Evolutionary conservation across 1,140 invertebrate genomes (phyloP).

Genomic region (Papilio aristodemus): DNA sequence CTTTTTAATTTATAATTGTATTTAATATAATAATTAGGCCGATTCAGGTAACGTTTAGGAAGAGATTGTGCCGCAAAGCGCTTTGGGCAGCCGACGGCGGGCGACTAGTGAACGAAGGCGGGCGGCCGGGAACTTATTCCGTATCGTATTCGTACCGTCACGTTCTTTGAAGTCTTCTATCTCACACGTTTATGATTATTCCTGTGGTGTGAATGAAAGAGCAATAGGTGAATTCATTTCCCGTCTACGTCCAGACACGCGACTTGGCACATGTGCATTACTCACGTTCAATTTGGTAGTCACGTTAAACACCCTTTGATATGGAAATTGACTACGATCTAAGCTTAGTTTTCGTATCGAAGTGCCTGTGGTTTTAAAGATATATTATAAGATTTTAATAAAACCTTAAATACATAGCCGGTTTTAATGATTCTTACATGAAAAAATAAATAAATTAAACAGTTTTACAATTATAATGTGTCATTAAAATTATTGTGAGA

Average conservation of each 20-base stretch:
- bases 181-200: conserved; percentile 33
- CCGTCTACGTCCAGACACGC: conserved; percentile 17
- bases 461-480: too few species aligned
- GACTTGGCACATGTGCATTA: conserved; percentile 20
- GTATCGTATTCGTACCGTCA: conserved; percentile 36
- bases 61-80: conserved; percentile 61
- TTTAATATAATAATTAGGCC: conserved; percentile 47
- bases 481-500: too few species aligned
- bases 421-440: too few species aligned
- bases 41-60: conserved; percentile 65
- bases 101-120: conserved; percentile 69
- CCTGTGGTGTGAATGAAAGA: conserved; percentile 12
- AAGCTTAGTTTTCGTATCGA: background rate
- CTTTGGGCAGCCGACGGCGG: conserved; percentile 60
- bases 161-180: conserved; percentile 35
- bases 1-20: conserved; percentile 29
- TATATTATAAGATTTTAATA: background rate
- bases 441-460: too few species aligned
- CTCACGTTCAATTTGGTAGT: conserved; percentile 24
- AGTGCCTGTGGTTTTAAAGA: background rate
- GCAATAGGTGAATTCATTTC: conserved; percentile 31
- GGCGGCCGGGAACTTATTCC: conserved; percentile 44
- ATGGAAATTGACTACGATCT: conserved; percentile 18
- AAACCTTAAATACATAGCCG: too few species aligned
- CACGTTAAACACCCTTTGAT: conserved; percentile 30